Percentiles rank a stretch among this genome's conserved stretches.
These are phyloP conservation scores for Incurvaria masculella DNA, from an alignment of 2,888 invertebrate species.

Conservation along the genomic window DNA sequence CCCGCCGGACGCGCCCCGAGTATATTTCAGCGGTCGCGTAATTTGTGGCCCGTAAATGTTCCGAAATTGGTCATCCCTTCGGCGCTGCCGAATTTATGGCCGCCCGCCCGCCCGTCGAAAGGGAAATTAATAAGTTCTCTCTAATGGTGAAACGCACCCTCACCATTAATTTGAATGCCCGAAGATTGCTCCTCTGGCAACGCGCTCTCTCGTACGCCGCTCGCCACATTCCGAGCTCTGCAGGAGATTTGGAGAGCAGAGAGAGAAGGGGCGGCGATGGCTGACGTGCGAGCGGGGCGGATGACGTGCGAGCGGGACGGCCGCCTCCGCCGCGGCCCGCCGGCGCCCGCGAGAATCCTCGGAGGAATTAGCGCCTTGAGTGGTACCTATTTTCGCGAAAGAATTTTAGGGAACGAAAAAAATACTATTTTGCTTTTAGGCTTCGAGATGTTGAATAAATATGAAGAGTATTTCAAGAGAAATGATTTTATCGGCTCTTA, in stretches of 20 bases:
- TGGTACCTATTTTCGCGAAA: not conserved
- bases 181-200: slow-evolving; percentile 34
- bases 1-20: slow-evolving; percentile 23
- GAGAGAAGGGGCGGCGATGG: too few species aligned
- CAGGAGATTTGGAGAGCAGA: not conserved
- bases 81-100: slow-evolving; percentile 56
- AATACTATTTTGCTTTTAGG: not conserved
- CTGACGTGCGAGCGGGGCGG: too few species aligned
- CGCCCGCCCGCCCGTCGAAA: slow-evolving; percentile 55
- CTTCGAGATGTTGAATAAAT: not conserved
- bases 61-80: slow-evolving; percentile 59
- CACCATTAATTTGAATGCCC: slow-evolving; percentile 55
- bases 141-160: slow-evolving; percentile 57
- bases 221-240: not conserved
- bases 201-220: not conserved
- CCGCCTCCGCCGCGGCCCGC: too few species aligned
- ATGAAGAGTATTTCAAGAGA: too few species aligned
- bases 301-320: too few species aligned
- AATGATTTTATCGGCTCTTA: too few species aligned
- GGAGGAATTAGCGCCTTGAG: not conserved
- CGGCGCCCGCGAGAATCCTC: not conserved
- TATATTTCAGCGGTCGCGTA: slow-evolving; percentile 56
- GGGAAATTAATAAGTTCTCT: slow-evolving; percentile 56
- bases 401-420: not conserved
- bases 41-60: slow-evolving; percentile 59